Evolutionary conservation across 92 coral and sea anemone species (phyloP).

Genomic region (Actinernus sp.): DNA sequence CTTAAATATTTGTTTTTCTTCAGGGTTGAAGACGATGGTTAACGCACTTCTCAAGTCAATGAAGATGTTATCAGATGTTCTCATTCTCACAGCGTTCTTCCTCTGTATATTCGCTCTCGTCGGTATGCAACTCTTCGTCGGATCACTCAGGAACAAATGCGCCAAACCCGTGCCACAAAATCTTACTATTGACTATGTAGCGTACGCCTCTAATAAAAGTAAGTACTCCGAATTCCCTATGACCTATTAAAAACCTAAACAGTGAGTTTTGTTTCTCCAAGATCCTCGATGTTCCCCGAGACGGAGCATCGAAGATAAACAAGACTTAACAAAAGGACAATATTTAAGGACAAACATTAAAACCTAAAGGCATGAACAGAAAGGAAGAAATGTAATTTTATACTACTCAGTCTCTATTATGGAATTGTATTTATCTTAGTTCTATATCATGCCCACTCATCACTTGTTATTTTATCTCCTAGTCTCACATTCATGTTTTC

Average conservation of each 20-base stretch:
- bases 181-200: conserved; percentile 34
- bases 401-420: too few relatives aligned
- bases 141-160: conserved; percentile 90
- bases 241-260: not conserved
- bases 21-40: conserved; percentile 97
- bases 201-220: conserved; percentile 72
- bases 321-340: too few relatives aligned
- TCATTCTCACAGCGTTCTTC: conserved; percentile 86
- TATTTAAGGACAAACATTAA: too few relatives aligned
- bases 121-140: conserved; percentile 97
- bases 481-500: too few relatives aligned
- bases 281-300: too few relatives aligned
- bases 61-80: conserved; percentile 93
- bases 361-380: too few relatives aligned
- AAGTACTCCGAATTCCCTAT: conserved; percentile 46
- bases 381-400: too few relatives aligned
- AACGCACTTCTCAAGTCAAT: conserved; percentile 94
- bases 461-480: too few relatives aligned
- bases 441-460: too few relatives aligned
- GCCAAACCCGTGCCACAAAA: conserved; percentile 38
- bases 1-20: not conserved
- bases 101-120: conserved; percentile 92
- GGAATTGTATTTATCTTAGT: too few relatives aligned
- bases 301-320: too few relatives aligned
- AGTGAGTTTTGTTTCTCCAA: not conserved